phyloP scores from a whole-genome alignment of 2,888 invertebrate species.

The Glyphotaelius pellucidus region DNA sequence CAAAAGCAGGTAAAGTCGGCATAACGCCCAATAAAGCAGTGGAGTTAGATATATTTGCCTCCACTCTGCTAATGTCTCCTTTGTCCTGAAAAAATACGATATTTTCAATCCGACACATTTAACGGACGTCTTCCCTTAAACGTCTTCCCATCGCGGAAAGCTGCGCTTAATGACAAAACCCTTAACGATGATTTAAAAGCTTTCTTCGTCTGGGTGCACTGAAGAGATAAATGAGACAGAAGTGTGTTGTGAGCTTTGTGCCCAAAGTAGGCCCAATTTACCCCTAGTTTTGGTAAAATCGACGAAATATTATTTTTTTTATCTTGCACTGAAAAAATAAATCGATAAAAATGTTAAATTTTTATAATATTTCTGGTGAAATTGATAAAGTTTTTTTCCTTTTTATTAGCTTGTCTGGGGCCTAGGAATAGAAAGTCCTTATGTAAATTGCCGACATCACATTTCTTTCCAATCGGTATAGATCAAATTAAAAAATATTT shows the following conservation, averaged over 20 bases:
- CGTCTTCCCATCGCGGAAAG: not conserved
- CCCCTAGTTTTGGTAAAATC: too few relatives aligned
- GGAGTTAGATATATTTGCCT: not conserved
- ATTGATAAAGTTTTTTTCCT: too few relatives aligned
- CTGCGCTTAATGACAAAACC: constrained; percentile 27
- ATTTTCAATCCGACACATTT: constrained; percentile 8
- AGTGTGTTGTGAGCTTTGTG: too few relatives aligned
- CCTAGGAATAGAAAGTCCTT: too few relatives aligned
- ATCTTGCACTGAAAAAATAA: too few relatives aligned
- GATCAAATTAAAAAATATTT: too few relatives aligned
- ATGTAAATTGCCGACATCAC: too few relatives aligned
- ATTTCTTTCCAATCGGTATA: not conserved
- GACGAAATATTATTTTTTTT: too few relatives aligned
- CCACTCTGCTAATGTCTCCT: not conserved
- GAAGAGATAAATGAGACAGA: too few relatives aligned
- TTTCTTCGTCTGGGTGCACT: not conserved
- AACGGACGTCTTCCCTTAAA: not conserved
- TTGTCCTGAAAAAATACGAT: constrained; percentile 9
- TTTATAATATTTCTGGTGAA: too few relatives aligned
- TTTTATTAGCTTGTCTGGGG: not conserved
- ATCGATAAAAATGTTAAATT: too few relatives aligned
- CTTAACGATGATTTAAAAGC: constrained; percentile 29
- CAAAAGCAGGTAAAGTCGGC: not conserved
- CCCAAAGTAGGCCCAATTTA: not conserved
- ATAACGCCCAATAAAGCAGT: not conserved